Evolutionary conservation across 2,888 invertebrate species (phyloP).

Genomic region (Teleogryllus oceanicus): DNA sequence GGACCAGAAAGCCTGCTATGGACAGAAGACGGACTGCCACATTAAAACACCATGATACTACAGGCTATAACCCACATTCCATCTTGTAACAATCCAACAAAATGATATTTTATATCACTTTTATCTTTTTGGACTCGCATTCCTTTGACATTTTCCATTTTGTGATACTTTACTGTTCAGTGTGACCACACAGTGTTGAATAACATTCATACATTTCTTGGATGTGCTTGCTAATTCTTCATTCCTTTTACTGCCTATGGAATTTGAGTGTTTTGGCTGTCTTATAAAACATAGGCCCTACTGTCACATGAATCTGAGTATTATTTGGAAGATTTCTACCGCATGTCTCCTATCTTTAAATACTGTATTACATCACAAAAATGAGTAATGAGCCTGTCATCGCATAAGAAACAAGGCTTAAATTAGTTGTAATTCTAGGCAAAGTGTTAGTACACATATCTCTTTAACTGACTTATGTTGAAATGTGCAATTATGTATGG

Average conservation of each 20-base stretch:
- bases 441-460: too few relatives aligned
- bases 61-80: slow-evolving; percentile 33
- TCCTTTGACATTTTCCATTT: slow-evolving; percentile 36
- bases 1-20: slow-evolving; percentile 21
- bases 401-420: too few relatives aligned
- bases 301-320: too few relatives aligned
- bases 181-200: slow-evolving; percentile 12
- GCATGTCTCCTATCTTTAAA: too few relatives aligned
- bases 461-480: too few relatives aligned
- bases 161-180: slow-evolving; percentile 37
- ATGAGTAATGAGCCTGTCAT: too few relatives aligned
- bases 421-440: too few relatives aligned
- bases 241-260: slow-evolving; percentile 22
- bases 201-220: not conserved
- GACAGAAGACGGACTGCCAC: slow-evolving; percentile 23
- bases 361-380: too few relatives aligned
- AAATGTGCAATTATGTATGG: too few relatives aligned
- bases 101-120: slow-evolving; percentile 33
- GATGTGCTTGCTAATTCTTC: slow-evolving; percentile 22
- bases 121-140: slow-evolving; percentile 29
- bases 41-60: slow-evolving; percentile 28
- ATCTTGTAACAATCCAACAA: slow-evolving; percentile 30
- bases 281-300: too few relatives aligned
- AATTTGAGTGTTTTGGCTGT: not conserved
- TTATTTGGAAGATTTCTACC: too few relatives aligned